Percentiles rank a stretch among this genome's conserved stretches.
Conservation (phyloP, 92 coral and sea anemone species). For the Epizoanthus ramosus region DNA sequence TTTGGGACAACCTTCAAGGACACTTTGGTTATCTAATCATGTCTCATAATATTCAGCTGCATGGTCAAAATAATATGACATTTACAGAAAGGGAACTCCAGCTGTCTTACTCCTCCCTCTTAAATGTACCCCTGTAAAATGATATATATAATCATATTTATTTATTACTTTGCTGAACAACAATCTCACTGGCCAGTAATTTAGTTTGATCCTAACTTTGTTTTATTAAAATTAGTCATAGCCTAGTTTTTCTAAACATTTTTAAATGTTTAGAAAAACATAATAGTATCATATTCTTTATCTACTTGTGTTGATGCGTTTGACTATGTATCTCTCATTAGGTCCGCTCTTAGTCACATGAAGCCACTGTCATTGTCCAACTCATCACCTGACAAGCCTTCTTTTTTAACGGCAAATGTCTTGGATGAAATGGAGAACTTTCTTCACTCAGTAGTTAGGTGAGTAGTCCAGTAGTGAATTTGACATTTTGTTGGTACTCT, state of each 20-base stretch:
- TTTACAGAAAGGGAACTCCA: too few species aligned
- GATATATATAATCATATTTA: too few species aligned
- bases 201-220: background rate
- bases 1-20: too few species aligned
- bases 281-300: too few species aligned
- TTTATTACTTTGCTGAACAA: too few species aligned
- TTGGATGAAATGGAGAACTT: constrained; percentile 96
- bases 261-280: too few species aligned
- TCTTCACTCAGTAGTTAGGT: constrained; percentile 88
- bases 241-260: background rate
- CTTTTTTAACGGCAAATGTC: constrained; percentile 85
- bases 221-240: background rate
- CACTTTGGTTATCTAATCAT: too few species aligned
- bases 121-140: background rate
- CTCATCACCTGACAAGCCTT: constrained; percentile 91
- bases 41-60: too few species aligned
- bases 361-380: constrained; percentile 80
- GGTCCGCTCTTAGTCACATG: constrained; percentile 95
- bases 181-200: too few species aligned
- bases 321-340: background rate
- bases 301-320: background rate
- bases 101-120: too few species aligned
- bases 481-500: too few species aligned
- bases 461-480: background rate
- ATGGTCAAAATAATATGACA: too few species aligned